Percentiles rank a stretch among this genome's conserved stretches.
These are phyloP conservation scores for Gorilla gorilla DNA, from an alignment of 2,113 vertebrate genomes.

Conservation along the genomic window DNA sequence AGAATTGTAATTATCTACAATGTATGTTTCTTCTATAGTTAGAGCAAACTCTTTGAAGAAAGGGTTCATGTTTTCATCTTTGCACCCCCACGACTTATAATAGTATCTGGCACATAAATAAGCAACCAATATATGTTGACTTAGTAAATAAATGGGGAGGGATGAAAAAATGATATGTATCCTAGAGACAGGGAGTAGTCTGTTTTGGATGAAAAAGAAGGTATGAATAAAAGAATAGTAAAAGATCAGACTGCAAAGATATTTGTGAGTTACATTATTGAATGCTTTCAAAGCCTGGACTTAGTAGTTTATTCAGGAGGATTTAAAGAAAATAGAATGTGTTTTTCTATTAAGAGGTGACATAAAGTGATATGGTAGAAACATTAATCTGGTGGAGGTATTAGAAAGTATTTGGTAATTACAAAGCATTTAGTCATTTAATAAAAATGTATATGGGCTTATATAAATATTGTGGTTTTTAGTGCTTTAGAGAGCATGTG, in stretches of 20 bases:
- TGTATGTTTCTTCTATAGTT: not conserved
- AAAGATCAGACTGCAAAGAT: not conserved
- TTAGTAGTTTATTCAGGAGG: slow-evolving; percentile 15
- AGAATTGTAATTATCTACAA: not conserved
- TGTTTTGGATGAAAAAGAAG: not conserved
- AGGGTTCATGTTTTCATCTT: not conserved
- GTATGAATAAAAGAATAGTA: not conserved
- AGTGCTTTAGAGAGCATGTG: slow-evolving; percentile 40
- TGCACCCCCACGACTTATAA: not conserved
- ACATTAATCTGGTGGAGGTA: slow-evolving; percentile 45
- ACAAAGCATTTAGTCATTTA: slow-evolving; percentile 37
- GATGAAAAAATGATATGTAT: not conserved
- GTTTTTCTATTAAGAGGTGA: not conserved
- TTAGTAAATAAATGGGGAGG: slow-evolving; percentile 7
- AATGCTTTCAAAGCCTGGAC: not conserved
- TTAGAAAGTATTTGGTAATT: slow-evolving; percentile 57
- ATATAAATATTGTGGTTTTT: slow-evolving; percentile 38
- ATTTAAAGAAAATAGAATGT: not conserved
- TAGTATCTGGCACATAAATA: not conserved
- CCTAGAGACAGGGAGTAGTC: not conserved
- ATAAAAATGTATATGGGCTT: slow-evolving; percentile 4
- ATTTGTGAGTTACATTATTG: not conserved
- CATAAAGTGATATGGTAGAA: slow-evolving; percentile 11
- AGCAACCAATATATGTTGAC: not conserved
- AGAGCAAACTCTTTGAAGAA: not conserved